Conservation (phyloP, 2,888 invertebrate species). For the Drosophila conformis region DNA sequence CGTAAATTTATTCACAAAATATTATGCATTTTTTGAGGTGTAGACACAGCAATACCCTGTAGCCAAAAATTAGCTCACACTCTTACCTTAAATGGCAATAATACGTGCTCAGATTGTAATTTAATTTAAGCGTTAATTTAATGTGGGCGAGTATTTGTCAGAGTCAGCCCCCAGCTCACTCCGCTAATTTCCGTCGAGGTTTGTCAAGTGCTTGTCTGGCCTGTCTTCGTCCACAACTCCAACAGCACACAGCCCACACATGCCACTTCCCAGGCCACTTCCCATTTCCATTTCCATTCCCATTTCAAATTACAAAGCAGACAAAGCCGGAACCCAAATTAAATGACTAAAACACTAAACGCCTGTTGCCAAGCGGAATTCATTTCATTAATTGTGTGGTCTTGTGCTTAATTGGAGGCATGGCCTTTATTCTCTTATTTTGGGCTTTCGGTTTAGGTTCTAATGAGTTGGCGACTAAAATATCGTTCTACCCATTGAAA, state of each 20-base stretch:
- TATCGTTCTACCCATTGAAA: not conserved
- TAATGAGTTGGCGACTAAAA: constrained; percentile 24
- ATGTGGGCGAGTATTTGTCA: constrained; percentile 48
- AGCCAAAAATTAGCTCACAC: not conserved
- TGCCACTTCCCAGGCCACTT: not conserved
- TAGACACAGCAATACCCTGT: not conserved
- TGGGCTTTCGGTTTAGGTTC: constrained; percentile 8
- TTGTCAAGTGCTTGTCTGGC: constrained; percentile 35
- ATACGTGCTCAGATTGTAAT: constrained; percentile 41
- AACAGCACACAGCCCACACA: constrained; percentile 18
- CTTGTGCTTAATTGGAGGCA: constrained; percentile 17
- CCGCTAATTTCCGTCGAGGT: constrained; percentile 34
- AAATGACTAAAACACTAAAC: constrained; percentile 47
- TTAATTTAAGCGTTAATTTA: constrained; percentile 26
- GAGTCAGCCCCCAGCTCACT: constrained; percentile 1
- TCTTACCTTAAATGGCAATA: constrained; percentile 4
- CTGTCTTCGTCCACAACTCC: not conserved
- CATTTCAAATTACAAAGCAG: constrained; percentile 6
- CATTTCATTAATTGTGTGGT: constrained; percentile 18
- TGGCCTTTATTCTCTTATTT: constrained; percentile 24
- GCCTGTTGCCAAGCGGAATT: constrained; percentile 42
- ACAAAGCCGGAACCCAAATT: constrained; percentile 22
- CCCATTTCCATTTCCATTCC: not conserved
- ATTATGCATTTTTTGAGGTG: constrained; percentile 1
- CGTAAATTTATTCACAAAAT: constrained; percentile 57